Base-by-base conservation (phyloP, 2,888 invertebrate species). In the Rugalucina vietnamica region DNA sequence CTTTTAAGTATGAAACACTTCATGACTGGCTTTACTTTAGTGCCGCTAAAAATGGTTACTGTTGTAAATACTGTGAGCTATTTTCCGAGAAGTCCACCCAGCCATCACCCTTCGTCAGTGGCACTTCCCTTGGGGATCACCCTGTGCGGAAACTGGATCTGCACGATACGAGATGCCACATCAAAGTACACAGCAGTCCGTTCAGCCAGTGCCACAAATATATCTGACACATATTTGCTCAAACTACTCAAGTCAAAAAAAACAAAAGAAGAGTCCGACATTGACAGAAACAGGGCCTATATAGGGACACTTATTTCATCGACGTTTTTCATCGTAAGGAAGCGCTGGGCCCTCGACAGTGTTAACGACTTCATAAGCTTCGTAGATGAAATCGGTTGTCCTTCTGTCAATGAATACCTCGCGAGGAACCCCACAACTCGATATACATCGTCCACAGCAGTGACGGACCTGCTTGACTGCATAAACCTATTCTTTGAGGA, bases 331-430 rank as follows among this genome's bases (percentile, higher is more conserved):
- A 57, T 79, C 1, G 36, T 71, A 24, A 60, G 60, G 10, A 79
- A 79, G 12, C 70, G 50, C 43, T 79, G 79, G 82, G 79, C 82
- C 18, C 32, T 81, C 4, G 54, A 60, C 37, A 57, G 24, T 14
- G 39, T 79, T 29, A 39, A 18, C 21, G 36, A 49, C 34, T 50
- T 78, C 21, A 79, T 73, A 39, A 24, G 32, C n/a, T 14, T 21
- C 39, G 29, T 43, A 32, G 29, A 27, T n/a, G 36, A 72, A 5
- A 24, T 37, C 34, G 36, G 65, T 4, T 73, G 29, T 12, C 24
- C 5, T 57, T 34, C 73, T 24, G 39, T 65, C 29, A 29, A 3
- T 18, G 18, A 37, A 1, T 79, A 36, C 60, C 57, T 74, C 43
- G 1, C 27, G 5, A 14, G 24, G 36, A 70, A 71, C 32, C 24